Evolutionary conservation across 2,797 vertebrate genomes (phyloP), one percentile per base, ranked within the genome.

Genomic region (Neomorphus geoffroyi): DNA sequence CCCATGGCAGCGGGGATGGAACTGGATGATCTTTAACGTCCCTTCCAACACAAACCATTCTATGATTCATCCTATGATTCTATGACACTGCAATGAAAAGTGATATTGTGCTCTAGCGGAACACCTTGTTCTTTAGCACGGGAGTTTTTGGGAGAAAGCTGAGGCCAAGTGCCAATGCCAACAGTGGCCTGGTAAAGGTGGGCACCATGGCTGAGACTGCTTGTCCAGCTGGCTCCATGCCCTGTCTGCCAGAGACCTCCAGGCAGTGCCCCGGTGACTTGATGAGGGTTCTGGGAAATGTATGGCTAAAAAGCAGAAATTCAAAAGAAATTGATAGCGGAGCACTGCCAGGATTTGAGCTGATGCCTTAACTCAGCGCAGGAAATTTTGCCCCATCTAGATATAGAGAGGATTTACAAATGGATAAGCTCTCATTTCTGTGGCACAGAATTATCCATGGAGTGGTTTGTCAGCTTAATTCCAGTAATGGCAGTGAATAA

Each of bases 131-230:
- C n/a, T 11, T 13, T 7, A 10, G 58, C 26, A 1, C 0, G 7
- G 80, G 58, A 27, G 67, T 35, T 57, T 41, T 28, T 1, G 24
- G 61, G 61, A 37, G 56, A 21, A n/a, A 33, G 73, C 2, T 2
- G 0, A 14, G 21, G 50, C 71, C 39, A 0, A 8, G 45, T 4
- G 60, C 13, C 48, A 2, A 46, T 4, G 2, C n/a, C 6, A 0
- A 1, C 24, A 7, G 35, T 2, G n/a, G 9, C 13, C 24, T 30
- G 33, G 23, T 19, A 1, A 5, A 28, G 57, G 23, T 37, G 67
- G 64, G 60, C 84, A 11, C 21, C 22, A 0, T 1, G 6, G 46
- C 56, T 6, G 45, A 9, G 83, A 1, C 27, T 6, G 4, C 28
- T n/a, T 5, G 43, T 14, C 45, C 46, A 4, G 33, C 62, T 35